Percentiles rank a stretch among this genome's conserved stretches.
These are phyloP conservation scores for Accipiter virgatus DNA, from an alignment of 2,113 vertebrate genomes.

Conservation along the genomic window DNA sequence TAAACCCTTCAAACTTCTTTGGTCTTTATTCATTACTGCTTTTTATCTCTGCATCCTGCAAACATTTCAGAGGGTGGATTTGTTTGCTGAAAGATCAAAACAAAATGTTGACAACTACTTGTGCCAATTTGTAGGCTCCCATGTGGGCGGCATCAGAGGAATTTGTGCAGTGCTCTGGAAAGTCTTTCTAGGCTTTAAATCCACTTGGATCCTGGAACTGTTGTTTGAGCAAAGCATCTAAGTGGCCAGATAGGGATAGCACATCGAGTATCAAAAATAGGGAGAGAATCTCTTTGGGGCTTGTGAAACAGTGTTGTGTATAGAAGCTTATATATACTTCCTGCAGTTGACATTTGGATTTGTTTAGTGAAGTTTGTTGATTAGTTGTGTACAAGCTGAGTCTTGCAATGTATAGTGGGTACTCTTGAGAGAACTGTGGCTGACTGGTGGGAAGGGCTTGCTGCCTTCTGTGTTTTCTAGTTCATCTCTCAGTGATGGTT, in stretches of 20 bases:
- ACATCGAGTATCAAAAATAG: background rate
- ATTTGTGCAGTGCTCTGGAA: background rate
- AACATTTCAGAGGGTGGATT: conserved; percentile 49
- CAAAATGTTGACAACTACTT: conserved; percentile 17
- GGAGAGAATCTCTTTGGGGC: background rate
- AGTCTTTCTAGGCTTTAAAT: background rate
- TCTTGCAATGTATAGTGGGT: background rate
- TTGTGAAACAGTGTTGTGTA: background rate
- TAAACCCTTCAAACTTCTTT: conserved; percentile 17
- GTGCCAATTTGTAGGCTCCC: conserved; percentile 26
- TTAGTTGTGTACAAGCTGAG: background rate
- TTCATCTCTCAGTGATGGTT: background rate
- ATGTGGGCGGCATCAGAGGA: background rate
- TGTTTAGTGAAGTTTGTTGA: background rate
- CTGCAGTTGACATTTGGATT: background rate
- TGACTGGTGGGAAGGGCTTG: background rate
- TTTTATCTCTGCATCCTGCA: conserved; percentile 23
- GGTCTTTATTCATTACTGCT: background rate
- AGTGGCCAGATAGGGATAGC: background rate
- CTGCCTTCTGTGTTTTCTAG: conserved; percentile 1
- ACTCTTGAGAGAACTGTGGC: background rate
- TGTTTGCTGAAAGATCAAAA: conserved; percentile 52
- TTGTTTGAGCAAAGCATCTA: background rate
- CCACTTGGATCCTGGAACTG: background rate
- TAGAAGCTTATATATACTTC: background rate